Evolutionary conservation across 2,113 vertebrate species (phyloP), one percentile per base, ranked within the genome.

Genomic region (Passer montanus): DNA sequence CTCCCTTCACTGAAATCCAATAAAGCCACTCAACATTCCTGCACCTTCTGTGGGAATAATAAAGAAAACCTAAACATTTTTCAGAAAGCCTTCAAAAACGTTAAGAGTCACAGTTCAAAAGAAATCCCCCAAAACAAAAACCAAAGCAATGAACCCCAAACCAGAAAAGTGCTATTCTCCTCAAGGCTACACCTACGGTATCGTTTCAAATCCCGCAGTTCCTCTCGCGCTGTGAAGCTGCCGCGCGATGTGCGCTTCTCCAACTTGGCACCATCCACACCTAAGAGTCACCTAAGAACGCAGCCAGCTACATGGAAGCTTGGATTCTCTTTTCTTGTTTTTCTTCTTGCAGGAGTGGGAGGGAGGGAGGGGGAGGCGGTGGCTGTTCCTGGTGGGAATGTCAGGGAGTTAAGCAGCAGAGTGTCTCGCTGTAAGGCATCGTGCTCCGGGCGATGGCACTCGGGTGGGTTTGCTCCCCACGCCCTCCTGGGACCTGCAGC

Each of bases 331-430:
- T 21, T 35, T 50, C 70, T 82, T 59, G 23, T 37, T 50, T 81
- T 84, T n/a, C 76, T 90, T 86, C 93, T 70, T 50, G 87, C 41
- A 74, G 92, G 86, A 82, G 72, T 23, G 78, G 91, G 90, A 84
- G 53, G 89, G 84, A 89, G 58, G 77, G 46, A 37, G 55, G 43
- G 96, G 92, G 95, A 79, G 96, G 94, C 59, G 76, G 49, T 33
- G 95, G 98, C 94, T 90, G 72, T 94, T 94, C 95, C 92, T 95
- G 95, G 95, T 91, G 97, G 98, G 97, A 98, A 98, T 98, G 98
- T 97, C 92, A 86, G 37, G 3, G 97, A 97, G 96, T 96, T 97
- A 3, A 60, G 84, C 97, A 97, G 96, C 94, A 95, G 85, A 95
- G 24, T 93, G 94, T 96, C 94, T 90, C 12, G 87, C 67, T 96